Conservation (phyloP, 2,797 vertebrate species). For the Pygocentrus nattereri region DNA sequence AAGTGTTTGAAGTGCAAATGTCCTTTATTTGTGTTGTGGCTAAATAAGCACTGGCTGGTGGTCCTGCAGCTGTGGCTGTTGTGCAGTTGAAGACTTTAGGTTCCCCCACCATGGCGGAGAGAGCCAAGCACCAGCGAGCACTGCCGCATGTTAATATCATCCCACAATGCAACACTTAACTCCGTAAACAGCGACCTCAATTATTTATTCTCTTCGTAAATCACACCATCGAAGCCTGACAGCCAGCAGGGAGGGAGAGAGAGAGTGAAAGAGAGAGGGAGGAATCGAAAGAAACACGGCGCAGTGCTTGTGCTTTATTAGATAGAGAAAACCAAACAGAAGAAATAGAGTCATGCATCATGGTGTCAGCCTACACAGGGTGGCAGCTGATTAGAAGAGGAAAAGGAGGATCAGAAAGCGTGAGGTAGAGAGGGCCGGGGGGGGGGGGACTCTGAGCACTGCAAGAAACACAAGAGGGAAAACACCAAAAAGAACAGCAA, state of each 20-base stretch:
- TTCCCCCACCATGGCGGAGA: neutral
- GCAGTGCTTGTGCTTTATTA: slow-evolving; percentile 83
- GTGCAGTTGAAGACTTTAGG: neutral
- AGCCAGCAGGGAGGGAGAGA: slow-evolving; percentile 1
- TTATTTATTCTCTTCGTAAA: slow-evolving; percentile 36
- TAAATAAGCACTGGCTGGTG: slow-evolving; percentile 48
- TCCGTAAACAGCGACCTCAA: neutral
- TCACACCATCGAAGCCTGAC: neutral
- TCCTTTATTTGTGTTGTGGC: slow-evolving; percentile 47
- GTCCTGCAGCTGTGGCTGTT: slow-evolving; percentile 18
- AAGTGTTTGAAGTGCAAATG: slow-evolving; percentile 68
- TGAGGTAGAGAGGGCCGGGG: slow-evolving; percentile 80
- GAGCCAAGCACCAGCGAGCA: neutral
- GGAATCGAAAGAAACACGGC: too few relatives aligned
- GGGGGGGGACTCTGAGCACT: slow-evolving; percentile 64
- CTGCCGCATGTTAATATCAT: neutral
- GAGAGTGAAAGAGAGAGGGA: slow-evolving; percentile 22
- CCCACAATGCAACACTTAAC: slow-evolving; percentile 12
- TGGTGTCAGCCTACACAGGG: slow-evolving; percentile 70
- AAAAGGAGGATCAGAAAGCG: slow-evolving; percentile 36
- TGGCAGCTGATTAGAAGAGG: slow-evolving; percentile 66
- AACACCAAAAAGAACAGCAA: slow-evolving; percentile 66
- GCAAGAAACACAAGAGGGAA: slow-evolving; percentile 62
- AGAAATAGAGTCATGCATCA: slow-evolving; percentile 82
- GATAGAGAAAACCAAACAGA: slow-evolving; percentile 77